phyloP scores from a whole-genome alignment of 2,113 vertebrate species.

The Prionailurus viverrinus region DNA sequence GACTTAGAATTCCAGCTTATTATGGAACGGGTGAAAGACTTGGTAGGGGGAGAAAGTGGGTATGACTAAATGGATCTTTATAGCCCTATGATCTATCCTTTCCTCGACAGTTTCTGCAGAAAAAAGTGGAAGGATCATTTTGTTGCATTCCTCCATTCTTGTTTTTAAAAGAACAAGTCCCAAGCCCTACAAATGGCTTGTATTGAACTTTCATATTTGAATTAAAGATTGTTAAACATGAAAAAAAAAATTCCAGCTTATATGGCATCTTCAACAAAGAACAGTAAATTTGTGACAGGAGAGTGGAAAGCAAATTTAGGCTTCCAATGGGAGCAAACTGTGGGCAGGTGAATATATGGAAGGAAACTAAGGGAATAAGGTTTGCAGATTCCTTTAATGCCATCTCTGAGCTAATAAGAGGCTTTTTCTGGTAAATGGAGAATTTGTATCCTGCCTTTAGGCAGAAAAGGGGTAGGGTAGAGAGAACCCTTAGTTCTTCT shows the following conservation, averaged over 20 bases:
- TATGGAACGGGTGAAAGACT: constrained; percentile 71
- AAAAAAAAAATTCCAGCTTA: constrained; percentile 16
- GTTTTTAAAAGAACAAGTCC: constrained; percentile 75
- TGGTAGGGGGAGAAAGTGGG: constrained; percentile 72
- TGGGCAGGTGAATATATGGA: neutral
- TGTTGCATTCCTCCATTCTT: constrained; percentile 82
- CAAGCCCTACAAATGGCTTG: constrained; percentile 86
- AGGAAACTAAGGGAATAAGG: neutral
- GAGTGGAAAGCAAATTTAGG: neutral
- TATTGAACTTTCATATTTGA: constrained; percentile 87
- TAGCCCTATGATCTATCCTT: constrained; percentile 78
- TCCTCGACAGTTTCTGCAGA: constrained; percentile 85
- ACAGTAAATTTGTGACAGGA: neutral
- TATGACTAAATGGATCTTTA: constrained; percentile 81
- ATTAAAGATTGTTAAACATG: constrained; percentile 89
- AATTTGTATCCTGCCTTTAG: neutral
- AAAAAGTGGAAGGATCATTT: constrained; percentile 86
- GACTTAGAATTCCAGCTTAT: neutral
- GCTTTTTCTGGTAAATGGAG: neutral
- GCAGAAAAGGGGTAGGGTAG: neutral
- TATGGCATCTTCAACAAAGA: neutral
- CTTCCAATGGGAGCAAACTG: neutral
- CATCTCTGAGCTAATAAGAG: neutral
- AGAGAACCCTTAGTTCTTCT: neutral
- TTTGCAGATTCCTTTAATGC: neutral